Evolutionary conservation across 2,888 invertebrate species (phyloP), one percentile per base, ranked within the genome.

Genomic region (Meteorus colon): DNA sequence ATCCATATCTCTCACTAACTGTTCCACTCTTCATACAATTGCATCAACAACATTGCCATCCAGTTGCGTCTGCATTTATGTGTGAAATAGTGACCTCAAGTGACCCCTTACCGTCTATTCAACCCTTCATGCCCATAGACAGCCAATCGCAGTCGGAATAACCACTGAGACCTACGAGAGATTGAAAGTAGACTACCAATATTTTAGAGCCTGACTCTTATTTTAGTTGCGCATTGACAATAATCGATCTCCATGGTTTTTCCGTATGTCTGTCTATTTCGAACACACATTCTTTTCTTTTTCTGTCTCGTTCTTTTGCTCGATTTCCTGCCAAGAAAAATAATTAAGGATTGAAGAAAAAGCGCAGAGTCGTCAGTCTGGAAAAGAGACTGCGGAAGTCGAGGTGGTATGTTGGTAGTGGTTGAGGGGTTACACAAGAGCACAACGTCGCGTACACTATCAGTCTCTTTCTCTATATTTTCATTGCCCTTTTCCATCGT

Each of bases 381-480:
- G 48, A 48, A n/a, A 48, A n/a, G 48, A 48, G 48, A 48, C 48
- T 48, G 48, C 48, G 48, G 48, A 48, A 4, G 48, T 48, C 4
- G 5, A n/a, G 48, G 48, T 19, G 27, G 59, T 16, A 66, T 34
- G 37, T 34, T 55, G 55, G 70, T 31, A 45, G 65, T 66, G 37
- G 60, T 37, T n/a, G 34, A 29, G 71, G 67, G 71, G 67, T 51
- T 62, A 60, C 29, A 59, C 41, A 1, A 12, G 8, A 41, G 68
- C 59, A 59, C 24, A 70, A 76, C 65, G 73, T 70, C 45, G 14
- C 60, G 63, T 72, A 45, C 59, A 19, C 14, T 51, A 67, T 65
- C 68, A 55, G 60, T 55, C 70, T 67, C 37, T 48, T 41, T 41
- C 29, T 48, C 51, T 34, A 55, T 55, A 29, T 71, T 59, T 66